A percentile compares a stretch with the other conserved stretches of the same genome.
phyloP scores from a whole-genome alignment of 1,140 invertebrate species.

The Calephelis virginiensis region DNA sequence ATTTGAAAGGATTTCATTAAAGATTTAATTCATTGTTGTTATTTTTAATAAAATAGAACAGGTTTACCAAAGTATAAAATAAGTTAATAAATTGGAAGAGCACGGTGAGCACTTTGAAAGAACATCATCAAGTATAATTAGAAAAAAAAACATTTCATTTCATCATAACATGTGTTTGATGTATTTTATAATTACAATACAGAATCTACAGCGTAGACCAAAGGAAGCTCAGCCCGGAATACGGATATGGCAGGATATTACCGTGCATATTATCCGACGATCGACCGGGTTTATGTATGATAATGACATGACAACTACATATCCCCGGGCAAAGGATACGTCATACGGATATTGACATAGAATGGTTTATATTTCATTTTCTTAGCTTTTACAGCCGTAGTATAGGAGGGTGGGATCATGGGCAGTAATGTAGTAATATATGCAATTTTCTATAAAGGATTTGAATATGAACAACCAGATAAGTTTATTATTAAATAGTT shows the following conservation, averaged over 20 bases:
- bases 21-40: too few relatives aligned
- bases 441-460: too few relatives aligned
- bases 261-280: constrained; percentile 47
- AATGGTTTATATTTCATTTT: constrained; percentile 3
- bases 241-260: constrained; percentile 46
- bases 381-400: too few relatives aligned
- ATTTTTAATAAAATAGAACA: too few relatives aligned
- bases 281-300: constrained; percentile 37
- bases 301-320: constrained; percentile 27
- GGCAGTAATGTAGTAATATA: too few relatives aligned
- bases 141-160: background rate
- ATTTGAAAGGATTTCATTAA: too few relatives aligned
- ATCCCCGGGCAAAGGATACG: background rate
- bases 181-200: constrained; percentile 9
- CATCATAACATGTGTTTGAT: background rate
- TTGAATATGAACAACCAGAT: too few relatives aligned
- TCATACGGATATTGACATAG: background rate
- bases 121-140: background rate
- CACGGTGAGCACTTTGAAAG: too few relatives aligned
- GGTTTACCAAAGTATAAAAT: too few relatives aligned
- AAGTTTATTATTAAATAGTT: too few relatives aligned
- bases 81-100: too few relatives aligned
- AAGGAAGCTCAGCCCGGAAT: background rate
- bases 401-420: too few relatives aligned
- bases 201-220: constrained; percentile 1